phyloP scores from a whole-genome alignment of 92 coral and sea anemone genomes.

The Epizoanthus ramosus region DNA sequence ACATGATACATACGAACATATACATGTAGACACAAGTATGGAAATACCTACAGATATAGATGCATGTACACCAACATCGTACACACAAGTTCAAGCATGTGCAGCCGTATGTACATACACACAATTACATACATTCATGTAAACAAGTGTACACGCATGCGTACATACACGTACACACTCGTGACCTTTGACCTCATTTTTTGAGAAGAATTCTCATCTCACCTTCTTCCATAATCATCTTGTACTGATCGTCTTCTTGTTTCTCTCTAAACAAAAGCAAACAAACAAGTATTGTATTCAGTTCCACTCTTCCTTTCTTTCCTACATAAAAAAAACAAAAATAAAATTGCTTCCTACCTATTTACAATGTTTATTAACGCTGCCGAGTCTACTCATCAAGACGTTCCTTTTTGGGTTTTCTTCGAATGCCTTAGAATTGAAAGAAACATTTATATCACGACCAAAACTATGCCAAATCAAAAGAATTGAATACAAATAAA shows the following conservation, averaged over 20 bases:
- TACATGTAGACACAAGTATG: too few species aligned
- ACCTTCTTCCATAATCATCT: conserved; percentile 74
- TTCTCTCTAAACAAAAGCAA: conserved; percentile 58
- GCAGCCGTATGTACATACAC: too few species aligned
- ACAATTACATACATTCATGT: too few species aligned
- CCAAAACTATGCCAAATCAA: conserved; percentile 11
- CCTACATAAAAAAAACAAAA: conserved; percentile 13
- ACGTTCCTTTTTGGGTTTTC: conserved; percentile 35
- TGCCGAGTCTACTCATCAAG: conserved; percentile 35
- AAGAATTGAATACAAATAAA: conserved; percentile 2
- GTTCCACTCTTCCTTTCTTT: conserved; percentile 3
- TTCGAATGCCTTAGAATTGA: conserved; percentile 45
- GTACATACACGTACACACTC: too few species aligned
- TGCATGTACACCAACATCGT: too few species aligned
- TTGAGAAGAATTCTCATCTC: background rate
- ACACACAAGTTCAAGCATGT: too few species aligned
- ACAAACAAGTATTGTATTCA: background rate
- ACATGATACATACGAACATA: too few species aligned
- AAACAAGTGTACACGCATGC: too few species aligned
- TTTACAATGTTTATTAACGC: conserved; percentile 7
- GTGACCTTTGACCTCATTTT: too few species aligned
- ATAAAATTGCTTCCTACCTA: conserved; percentile 35
- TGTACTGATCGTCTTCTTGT: conserved; percentile 81
- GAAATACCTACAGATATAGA: too few species aligned
- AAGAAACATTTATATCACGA: conserved; percentile 42